These are phyloP conservation scores for Chamaedrilus cognettii DNA, from an alignment of 2,888 invertebrate species.

Conservation along the genomic window DNA sequence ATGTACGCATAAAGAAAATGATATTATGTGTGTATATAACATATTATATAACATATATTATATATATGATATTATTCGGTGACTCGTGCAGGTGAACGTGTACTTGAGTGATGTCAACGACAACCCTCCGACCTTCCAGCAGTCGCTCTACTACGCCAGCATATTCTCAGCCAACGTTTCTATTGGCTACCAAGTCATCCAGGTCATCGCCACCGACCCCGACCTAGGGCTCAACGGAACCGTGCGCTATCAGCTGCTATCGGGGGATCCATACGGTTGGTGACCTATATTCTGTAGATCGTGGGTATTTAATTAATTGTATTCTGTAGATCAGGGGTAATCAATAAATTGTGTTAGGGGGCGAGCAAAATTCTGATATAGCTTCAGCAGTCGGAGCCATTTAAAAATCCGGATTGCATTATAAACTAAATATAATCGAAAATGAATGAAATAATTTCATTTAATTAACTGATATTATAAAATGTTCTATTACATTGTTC, in stretches of 20 bases:
- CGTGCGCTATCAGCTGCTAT: not conserved
- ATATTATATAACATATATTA: too few species aligned
- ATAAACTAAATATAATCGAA: too few species aligned
- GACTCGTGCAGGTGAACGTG: conserved; percentile 9
- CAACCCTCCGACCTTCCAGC: conserved; percentile 9
- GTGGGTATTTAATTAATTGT: too few species aligned
- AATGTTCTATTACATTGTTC: too few species aligned
- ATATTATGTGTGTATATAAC: not conserved
- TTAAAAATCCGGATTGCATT: too few species aligned
- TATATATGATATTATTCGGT: not conserved
- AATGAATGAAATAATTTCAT: too few species aligned
- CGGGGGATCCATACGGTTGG: conserved; percentile 67
- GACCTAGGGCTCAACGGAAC: not conserved
- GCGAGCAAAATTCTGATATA: too few species aligned
- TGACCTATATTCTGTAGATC: not conserved
- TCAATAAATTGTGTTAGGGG: too few species aligned
- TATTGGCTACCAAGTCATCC: not conserved
- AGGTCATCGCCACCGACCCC: not conserved
- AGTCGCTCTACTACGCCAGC: not conserved
- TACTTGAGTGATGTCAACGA: conserved; percentile 14
- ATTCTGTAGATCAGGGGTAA: too few species aligned
- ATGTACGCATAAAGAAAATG: not conserved
- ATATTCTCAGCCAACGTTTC: not conserved
- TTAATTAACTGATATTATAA: too few species aligned
- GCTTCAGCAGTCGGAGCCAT: too few species aligned